phyloP scores from a whole-genome alignment of 2,797 vertebrate species.

The Arctocebus calabarensis region DNA sequence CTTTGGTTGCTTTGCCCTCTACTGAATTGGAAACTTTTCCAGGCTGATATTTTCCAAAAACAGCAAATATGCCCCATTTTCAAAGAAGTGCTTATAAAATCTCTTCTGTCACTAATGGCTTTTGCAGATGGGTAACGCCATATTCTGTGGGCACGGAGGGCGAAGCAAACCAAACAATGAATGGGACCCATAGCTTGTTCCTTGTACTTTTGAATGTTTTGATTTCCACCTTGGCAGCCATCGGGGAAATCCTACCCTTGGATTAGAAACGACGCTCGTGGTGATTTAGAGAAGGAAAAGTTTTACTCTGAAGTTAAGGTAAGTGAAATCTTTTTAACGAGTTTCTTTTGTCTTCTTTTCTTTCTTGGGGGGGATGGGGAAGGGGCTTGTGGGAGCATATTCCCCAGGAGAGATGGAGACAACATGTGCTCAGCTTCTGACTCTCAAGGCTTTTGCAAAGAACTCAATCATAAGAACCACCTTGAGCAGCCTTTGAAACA shows the following conservation, averaged over 20 bases:
- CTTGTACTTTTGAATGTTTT: constrained; percentile 81
- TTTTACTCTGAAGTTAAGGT: constrained; percentile 73
- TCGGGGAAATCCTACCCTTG: constrained; percentile 82
- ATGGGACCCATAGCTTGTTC: constrained; percentile 78
- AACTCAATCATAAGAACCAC: background rate
- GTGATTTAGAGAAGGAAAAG: constrained; percentile 59
- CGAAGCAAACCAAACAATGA: constrained; percentile 82
- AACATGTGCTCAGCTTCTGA: background rate
- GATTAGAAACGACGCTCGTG: constrained; percentile 41
- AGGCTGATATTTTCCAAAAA: constrained; percentile 85
- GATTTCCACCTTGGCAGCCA: constrained; percentile 83
- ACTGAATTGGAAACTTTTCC: constrained; percentile 84
- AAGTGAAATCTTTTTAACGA: constrained; percentile 52
- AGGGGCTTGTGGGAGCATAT: background rate
- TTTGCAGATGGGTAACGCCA: constrained; percentile 86
- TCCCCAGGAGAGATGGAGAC: background rate
- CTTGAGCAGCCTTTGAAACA: background rate
- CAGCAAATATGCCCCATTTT: constrained; percentile 86
- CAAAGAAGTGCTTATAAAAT: constrained; percentile 78
- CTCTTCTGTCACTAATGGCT: constrained; percentile 84
- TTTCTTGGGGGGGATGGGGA: background rate
- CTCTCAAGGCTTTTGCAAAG: background rate
- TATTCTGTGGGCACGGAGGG: constrained; percentile 79
- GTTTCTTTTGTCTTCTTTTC: background rate
- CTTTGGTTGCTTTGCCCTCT: constrained; percentile 76